Conservation (phyloP, 1,140 invertebrate genomes). For the Maconellicoccus hirsutus region DNA sequence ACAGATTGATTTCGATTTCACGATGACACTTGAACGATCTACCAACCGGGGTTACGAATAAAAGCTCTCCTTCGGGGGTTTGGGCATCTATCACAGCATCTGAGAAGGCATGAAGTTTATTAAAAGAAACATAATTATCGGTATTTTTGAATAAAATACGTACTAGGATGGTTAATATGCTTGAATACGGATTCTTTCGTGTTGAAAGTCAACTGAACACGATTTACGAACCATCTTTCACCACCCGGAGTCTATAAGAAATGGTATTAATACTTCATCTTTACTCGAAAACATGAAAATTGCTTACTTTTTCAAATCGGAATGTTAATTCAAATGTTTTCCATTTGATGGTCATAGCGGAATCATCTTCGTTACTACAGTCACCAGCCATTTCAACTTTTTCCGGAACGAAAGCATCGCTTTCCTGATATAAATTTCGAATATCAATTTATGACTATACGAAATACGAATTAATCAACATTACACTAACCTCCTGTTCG, state of each 20-base stretch:
- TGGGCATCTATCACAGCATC: not conserved
- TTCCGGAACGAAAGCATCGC: slow-evolving; percentile 28
- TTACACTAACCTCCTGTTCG: slow-evolving; percentile 28
- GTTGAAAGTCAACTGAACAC: slow-evolving; percentile 50
- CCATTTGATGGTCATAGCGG: slow-evolving; percentile 54
- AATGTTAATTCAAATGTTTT: slow-evolving; percentile 53
- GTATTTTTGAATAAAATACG: not conserved
- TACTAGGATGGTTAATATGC: slow-evolving; percentile 29
- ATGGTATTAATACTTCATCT: not conserved
- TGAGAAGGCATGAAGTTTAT: no score
- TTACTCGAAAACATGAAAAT: not conserved
- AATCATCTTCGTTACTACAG: slow-evolving; percentile 54
- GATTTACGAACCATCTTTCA: slow-evolving; percentile 70
- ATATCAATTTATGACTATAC: slow-evolving; percentile 7
- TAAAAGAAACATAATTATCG: not conserved
- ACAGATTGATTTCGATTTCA: slow-evolving; percentile 46
- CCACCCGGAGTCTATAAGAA: slow-evolving; percentile 59
- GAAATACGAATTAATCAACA: not conserved
- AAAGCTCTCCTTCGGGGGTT: slow-evolving; percentile 31
- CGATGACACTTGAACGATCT: slow-evolving; percentile 64
- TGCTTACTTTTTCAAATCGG: slow-evolving; percentile 54
- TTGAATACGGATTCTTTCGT: slow-evolving; percentile 41
- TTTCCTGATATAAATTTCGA: slow-evolving; percentile 20
- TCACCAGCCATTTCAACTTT: slow-evolving; percentile 47
- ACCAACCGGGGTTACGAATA: slow-evolving; percentile 73